Base-by-base conservation (phyloP, 1,140 invertebrate species). In the Vanessa atalanta region DNA sequence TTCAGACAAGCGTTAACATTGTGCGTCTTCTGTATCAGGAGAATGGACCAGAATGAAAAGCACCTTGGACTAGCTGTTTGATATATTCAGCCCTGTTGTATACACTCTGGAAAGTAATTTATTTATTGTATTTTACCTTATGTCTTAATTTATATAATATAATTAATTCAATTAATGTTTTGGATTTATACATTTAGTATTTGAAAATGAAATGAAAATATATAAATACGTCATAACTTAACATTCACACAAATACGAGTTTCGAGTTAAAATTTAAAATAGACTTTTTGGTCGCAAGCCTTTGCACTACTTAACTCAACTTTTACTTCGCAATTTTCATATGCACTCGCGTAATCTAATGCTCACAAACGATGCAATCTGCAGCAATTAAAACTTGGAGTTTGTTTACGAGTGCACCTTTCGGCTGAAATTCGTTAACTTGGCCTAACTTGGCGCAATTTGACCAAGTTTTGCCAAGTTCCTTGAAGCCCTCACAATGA, bases 341-440 rank as follows among this genome's bases (percentile, higher is more conserved):
- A 71, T 71, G 70, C 60, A 65, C 61, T 64, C 31, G n/a, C 14
- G 50, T 48, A 69, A 53, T 57, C 63, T 65, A 69, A 65, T 55
- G 37, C 47, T 71, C 66, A 65, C 60, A 70, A 70, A 77, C 74
- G 71, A 65, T 84, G 79, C 84, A 83, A 87, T 85, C 81, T 81
- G 79, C 72, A 78, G 81, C 83, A 86, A 87, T 87, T 86, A 86
- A 87, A 87, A 87, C 83, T 87, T 87, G 63, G 60, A 83, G 74
- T 85, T 86, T 85, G 83, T 87, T 82, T 83, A 83, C 77, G 79
- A 84, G 78, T 81, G 80, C 84, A 86, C 81, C 83, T 87, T 87
- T 83, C 78, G 73, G 70, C 79, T 81, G 60, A 81, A 85, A 83
- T 82, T 79, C 67, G 76, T 76, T 75, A 81, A 85, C 77, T 87